Evolutionary conservation across 2,888 invertebrate genomes (phyloP).

Genomic region (Diplolepis rosae): DNA sequence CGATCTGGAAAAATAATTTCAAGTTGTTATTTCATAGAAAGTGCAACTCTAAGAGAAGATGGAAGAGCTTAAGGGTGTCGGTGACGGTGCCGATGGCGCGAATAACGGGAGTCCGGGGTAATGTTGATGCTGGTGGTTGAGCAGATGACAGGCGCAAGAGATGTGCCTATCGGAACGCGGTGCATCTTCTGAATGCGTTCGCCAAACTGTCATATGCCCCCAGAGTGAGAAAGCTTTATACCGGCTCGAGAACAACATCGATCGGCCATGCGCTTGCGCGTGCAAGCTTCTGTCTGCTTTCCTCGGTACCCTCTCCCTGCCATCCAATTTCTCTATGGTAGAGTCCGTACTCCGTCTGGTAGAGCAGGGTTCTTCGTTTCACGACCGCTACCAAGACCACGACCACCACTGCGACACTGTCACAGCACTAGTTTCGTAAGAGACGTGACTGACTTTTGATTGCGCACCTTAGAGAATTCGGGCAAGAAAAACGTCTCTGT

Average conservation of each 20-base stretch:
- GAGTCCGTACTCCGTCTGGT: slow-evolving; percentile 11
- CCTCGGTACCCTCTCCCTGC: slow-evolving; percentile 48
- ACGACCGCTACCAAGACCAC: slow-evolving; percentile 28
- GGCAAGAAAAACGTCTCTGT: slow-evolving; percentile 24
- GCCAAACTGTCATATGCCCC: slow-evolving; percentile 66
- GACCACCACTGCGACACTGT: not conserved
- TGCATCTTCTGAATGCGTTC: slow-evolving; percentile 68
- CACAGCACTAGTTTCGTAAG: not conserved
- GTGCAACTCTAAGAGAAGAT: not conserved
- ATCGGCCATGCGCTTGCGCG: slow-evolving; percentile 72
- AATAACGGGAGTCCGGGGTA: slow-evolving; percentile 29
- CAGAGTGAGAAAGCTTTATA: slow-evolving; percentile 70
- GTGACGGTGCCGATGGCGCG: slow-evolving; percentile 33
- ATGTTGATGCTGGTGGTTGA: slow-evolving; percentile 28
- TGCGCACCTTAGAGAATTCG: slow-evolving; percentile 2
- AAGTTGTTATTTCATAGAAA: not conserved
- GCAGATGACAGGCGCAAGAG: slow-evolving; percentile 42
- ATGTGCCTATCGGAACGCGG: slow-evolving; percentile 58
- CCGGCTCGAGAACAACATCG: slow-evolving; percentile 71
- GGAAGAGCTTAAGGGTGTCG: slow-evolving; percentile 7
- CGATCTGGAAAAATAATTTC: not conserved
- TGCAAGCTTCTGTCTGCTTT: slow-evolving; percentile 58
- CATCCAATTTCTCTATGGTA: slow-evolving; percentile 20
- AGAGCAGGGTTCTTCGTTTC: slow-evolving; percentile 1
- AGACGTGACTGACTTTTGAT: slow-evolving; percentile 8